These are phyloP conservation scores for Oscarella lobularis DNA, from an alignment of 37 sponge, comb jelly and placozoan species.

Conservation along the genomic window DNA sequence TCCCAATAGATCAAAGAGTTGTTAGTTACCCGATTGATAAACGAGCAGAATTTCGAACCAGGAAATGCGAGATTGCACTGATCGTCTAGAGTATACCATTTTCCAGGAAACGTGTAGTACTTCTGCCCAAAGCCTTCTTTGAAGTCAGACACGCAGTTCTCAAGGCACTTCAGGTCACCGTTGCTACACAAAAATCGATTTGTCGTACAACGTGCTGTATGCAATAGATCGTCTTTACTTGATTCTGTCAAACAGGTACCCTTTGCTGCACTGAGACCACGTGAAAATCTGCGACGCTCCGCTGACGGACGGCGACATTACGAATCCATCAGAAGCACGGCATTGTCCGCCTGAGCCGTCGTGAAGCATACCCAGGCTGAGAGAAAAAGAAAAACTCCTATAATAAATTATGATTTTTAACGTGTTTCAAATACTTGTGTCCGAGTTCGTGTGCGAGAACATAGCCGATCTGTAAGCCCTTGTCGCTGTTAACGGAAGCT, in stretches of 20 bases:
- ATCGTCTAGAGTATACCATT: neutral
- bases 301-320: neutral
- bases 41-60: no score
- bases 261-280: neutral
- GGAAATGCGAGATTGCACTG: neutral
- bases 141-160: neutral
- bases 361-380: neutral
- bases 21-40: no score
- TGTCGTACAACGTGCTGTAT: neutral
- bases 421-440: neutral
- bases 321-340: neutral
- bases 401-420: neutral
- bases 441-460: neutral
- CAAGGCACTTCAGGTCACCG: neutral
- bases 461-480: neutral
- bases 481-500: neutral
- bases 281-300: neutral
- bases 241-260: neutral
- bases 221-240: neutral
- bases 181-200: neutral
- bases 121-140: neutral
- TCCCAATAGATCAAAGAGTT: no score
- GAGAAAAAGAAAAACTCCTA: neutral
- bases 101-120: neutral
- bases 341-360: neutral